Evolutionary conservation across 2,888 invertebrate genomes (phyloP), one percentile per base, ranked within the genome.

Genomic region (Halictus quadricinctus): DNA sequence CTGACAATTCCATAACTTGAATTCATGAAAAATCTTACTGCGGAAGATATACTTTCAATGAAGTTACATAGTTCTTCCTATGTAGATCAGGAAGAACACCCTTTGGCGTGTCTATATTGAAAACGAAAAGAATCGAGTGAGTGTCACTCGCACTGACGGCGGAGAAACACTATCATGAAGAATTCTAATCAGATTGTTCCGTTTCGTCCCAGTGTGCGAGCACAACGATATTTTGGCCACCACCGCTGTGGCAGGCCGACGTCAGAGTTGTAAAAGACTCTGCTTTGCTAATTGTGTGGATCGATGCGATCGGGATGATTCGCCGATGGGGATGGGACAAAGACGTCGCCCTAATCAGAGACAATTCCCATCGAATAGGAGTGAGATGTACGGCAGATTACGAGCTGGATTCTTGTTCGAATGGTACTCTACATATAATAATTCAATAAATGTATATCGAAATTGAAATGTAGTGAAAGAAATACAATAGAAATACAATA

Each of bases 201-300:
- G 43, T 8, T 43, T 43, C 43, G 43, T 8, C 4, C 8, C 36
- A 36, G 36, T 54, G 21, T 21, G 54, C 21, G 3, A 54, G 10
- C 2, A 10, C 54, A 54, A 21, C 54, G 21, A 54, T 21, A 21
- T n/a, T 54, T 54, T 10, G 21, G 21, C 50, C 8, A 54, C 50
- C 50, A 54, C 21, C 21, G 50, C 21, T 54, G 50, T 21, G 50
- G 21, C 21, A 54, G n/a, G 54, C 54, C n/a, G 10, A 10, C 10
- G n/a, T n/a, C 54, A 54, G 54, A 54, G 54, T 54, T 54, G 54
- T 54, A 54, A 54, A 54, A 54, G 54, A 54, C 54, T 54, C 54
- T 54, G 54, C 21, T 21, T 54, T 2, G 50, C 21, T 21, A 54
- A 54, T 18, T 18, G 7, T 7, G 50, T 50, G 2, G 50, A 50